Evolutionary conservation across 2,113 vertebrate species (phyloP), one percentile per base, ranked within the genome.

Genomic region (Entomyzon cyanotis): DNA sequence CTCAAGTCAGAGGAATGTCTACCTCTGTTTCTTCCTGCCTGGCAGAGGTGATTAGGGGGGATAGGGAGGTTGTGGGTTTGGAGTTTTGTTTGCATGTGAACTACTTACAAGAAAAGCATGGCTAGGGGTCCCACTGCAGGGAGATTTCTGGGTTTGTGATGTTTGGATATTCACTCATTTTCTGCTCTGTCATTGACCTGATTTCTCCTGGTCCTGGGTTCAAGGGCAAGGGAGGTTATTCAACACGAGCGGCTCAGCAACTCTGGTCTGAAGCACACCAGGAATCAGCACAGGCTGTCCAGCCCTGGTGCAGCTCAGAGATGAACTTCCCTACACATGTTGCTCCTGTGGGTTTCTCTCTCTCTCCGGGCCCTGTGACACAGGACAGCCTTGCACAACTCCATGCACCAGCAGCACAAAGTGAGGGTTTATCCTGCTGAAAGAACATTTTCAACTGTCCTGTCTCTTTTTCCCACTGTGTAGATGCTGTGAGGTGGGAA

Each of bases 271-370:
- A 39, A n/a, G 50, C 52, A 49, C 4, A 2, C 19, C 46, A 42
- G 31, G 52, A 39, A 5, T 20, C 24, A 27, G 24, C 33, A 9
- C 27, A 39, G 21, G 64, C 44, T 76, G 81, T 16, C 24, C 23
- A 22, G 6, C 37, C 44, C 11, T 22, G 20, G n/a, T 50, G 31
- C 56, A 22, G 44, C 52, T 59, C 25, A 21, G 60, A 42, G 55
- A 35, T 0, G 2, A 41, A 25, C 5, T 0, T 23, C 15, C 2
- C 47, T 23, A 1, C 1, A 27, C 28, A 12, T 4, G 2, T 9
- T 33, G 37, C 18, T 59, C 14, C 18, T 30, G 15, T 60, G 60
- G 41, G 20, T 27, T 65, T 44, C 46, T n/a, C 17, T 5, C 30
- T 52, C 17, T 13, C 13, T 13, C 44, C 49, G 23, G 30, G 22